Evolutionary conservation across 2,888 invertebrate species (phyloP), one percentile per base, ranked within the genome.

Genomic region (Noctua janthina): DNA sequence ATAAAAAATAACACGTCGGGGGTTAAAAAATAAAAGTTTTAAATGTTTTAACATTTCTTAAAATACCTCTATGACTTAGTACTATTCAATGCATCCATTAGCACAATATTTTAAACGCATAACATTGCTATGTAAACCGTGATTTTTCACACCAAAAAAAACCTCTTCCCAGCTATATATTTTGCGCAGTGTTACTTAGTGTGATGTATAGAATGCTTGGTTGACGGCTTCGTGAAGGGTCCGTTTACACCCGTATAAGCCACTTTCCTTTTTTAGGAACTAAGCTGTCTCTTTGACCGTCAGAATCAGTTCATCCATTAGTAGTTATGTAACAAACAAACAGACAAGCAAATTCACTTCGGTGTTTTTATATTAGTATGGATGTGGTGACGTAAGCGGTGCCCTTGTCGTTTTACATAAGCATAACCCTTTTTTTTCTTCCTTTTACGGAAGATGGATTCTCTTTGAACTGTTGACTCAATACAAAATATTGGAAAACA

Each of bases 401-500:
- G 77, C 49, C 59, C 59, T 54, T 43, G 54, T 73, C 59, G 59
- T 54, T 73, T 83, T 82, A 76, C 75, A 82, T 86, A 69, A 56
- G 72, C 75, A 76, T 76, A 66, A 56, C 70, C 83, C 49, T 83
- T 71, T 74, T 64, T 74, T n/a, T 76, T 56, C 51, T 73, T 70
- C 62, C 49, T 13, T 62, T 67, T 20, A 11, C 17, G 15, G 6
- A 76, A 87, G 66, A 83, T 83, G n/a, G 66, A 66, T 71, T 68
- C 23, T 43, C 17, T 72, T 75, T 75, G 51, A 81, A 69, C 29
- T 56, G 51, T 69, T 73, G 64, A 59, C 70, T 54, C 46, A 54
- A 86, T 75, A 85, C 20, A 81, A 46, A 62, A 81, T 71, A 74
- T 82, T 70, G 46, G 29, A 17, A 67, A 74, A 82, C 39, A 80